Evolutionary conservation across 2,888 invertebrate species (phyloP).

Genomic region (Polylopha cassiicola): DNA sequence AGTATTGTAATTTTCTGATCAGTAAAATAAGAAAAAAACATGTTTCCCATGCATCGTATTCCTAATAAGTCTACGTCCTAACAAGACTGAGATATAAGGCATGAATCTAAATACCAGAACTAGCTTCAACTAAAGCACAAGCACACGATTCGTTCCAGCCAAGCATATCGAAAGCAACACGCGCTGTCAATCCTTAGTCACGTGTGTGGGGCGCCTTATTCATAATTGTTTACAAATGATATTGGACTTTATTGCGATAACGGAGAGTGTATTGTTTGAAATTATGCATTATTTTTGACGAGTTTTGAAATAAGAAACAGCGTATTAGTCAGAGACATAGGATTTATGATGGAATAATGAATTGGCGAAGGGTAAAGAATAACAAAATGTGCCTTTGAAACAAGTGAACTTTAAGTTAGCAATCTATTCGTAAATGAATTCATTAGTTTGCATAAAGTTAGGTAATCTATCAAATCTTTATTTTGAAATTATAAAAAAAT

Average conservation of each 20-base stretch:
- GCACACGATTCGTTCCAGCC: conserved; percentile 69
- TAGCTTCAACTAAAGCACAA: conserved; percentile 26
- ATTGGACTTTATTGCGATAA: conserved; percentile 24
- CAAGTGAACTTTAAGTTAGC: neutral
- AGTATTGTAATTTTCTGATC: too few relatives aligned
- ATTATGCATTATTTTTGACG: neutral
- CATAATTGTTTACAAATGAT: conserved; percentile 5
- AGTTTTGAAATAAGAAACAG: conserved; percentile 29
- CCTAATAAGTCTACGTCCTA: too few relatives aligned
- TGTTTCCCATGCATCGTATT: too few relatives aligned
- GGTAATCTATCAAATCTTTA: too few relatives aligned
- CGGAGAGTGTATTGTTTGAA: conserved; percentile 1
- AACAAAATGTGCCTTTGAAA: neutral
- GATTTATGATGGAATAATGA: conserved; percentile 50
- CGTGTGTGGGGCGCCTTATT: conserved; percentile 50
- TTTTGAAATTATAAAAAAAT: too few relatives aligned
- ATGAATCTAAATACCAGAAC: too few relatives aligned
- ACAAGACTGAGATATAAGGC: too few relatives aligned
- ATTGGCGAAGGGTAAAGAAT: conserved; percentile 23
- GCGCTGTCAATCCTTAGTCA: conserved; percentile 62
- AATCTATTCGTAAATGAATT: too few relatives aligned
- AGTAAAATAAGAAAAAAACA: too few relatives aligned
- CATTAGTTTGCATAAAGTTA: too few relatives aligned
- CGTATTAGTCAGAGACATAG: conserved; percentile 46
- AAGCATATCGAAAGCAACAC: conserved; percentile 64